phyloP scores from a whole-genome alignment of 2,888 invertebrate species.

The Tuberolachnus salignus region DNA sequence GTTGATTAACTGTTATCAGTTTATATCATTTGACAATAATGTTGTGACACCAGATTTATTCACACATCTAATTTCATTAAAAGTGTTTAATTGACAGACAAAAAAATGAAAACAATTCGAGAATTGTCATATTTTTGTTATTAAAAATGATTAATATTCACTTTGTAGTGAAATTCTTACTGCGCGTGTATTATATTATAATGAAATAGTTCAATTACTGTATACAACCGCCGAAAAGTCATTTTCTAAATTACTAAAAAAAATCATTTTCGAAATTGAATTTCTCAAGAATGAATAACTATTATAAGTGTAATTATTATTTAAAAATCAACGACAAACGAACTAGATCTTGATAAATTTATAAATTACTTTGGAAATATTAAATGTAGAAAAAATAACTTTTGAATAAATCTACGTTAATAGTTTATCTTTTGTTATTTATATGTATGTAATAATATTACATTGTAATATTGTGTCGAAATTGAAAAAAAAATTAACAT shows the following conservation, averaged over 20 bases:
- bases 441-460: no score
- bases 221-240: background rate
- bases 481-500: no score
- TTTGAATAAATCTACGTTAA: no score
- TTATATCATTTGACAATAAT: conserved; percentile 6
- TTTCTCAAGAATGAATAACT: conserved; percentile 1
- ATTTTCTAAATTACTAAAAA: conserved; percentile 17
- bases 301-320: background rate
- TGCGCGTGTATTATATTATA: background rate
- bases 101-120: conserved; percentile 11
- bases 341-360: conserved; percentile 4
- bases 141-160: background rate
- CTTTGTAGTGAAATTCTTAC: background rate
- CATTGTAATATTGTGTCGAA: no score
- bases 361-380: conserved; percentile 11
- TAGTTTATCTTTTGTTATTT: no score
- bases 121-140: background rate
- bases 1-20: conserved; percentile 27
- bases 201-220: conserved; percentile 3
- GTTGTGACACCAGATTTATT: conserved; percentile 6
- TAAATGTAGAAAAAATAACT: background rate
- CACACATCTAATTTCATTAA: conserved; percentile 13
- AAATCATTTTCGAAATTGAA: background rate
- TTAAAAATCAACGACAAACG: background rate
- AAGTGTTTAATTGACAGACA: conserved; percentile 2